Evolutionary conservation across 2,797 vertebrate genomes (phyloP).

Genomic region (Nannoperca australis): DNA sequence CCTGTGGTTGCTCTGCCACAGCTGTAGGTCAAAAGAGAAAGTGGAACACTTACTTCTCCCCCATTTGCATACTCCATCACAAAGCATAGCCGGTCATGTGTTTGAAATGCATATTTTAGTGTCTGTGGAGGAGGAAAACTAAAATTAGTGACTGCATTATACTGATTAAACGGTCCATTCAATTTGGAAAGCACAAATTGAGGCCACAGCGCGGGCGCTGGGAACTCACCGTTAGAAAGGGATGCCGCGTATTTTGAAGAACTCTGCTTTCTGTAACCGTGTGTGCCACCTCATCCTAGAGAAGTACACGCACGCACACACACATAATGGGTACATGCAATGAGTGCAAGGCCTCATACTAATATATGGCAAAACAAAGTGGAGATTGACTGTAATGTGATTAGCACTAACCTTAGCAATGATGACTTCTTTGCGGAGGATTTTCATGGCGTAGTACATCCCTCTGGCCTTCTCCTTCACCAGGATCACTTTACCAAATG

Average conservation of each 20-base stretch:
- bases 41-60: conserved; percentile 89
- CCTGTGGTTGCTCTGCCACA: not conserved
- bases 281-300: conserved; percentile 95
- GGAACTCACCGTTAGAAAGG: conserved; percentile 92
- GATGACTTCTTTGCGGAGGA: conserved; percentile 96
- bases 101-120: conserved; percentile 97
- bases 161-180: not conserved
- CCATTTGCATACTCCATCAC: conserved; percentile 98
- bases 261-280: conserved; percentile 97
- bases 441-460: conserved; percentile 98
- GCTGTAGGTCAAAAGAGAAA: not conserved
- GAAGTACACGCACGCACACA: conserved; percentile 40
- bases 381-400: not conserved
- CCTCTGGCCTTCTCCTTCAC: conserved; percentile 94
- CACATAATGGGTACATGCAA: not conserved
- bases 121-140: conserved; percentile 82
- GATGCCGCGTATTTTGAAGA: conserved; percentile 94
- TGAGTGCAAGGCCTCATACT: not conserved
- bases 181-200: conserved; percentile 10
- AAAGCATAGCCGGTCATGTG: conserved; percentile 94
- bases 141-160: not conserved
- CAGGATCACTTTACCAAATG: conserved; percentile 96
- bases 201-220: not conserved
- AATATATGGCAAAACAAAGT: conserved; percentile 1
- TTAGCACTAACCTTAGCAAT: conserved; percentile 90